Base-by-base conservation (phyloP, 2,797 vertebrate genomes). In the Erithacus rubecula region DNA sequence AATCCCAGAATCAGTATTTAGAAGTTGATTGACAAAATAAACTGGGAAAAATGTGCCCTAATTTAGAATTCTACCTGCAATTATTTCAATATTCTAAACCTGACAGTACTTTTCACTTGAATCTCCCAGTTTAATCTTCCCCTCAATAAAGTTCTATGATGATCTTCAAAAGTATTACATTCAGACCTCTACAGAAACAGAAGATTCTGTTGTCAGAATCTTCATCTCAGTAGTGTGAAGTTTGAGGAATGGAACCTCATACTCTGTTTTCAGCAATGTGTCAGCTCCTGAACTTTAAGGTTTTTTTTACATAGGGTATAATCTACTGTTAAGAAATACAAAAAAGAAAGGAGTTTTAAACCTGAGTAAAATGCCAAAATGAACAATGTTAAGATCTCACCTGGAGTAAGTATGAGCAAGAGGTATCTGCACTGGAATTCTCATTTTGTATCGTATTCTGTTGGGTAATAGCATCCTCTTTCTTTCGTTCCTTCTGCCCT, bases 401-500 rank as follows among this genome's bases (percentile, higher is more conserved):
- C 98, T 98, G 98, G 27, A 98, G 27, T 49, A 98, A 70, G 83
- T 96, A 98, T 27, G 97, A 98, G 5, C 97, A 96, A 89, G 94
- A 68, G 5, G 98, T 97, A 41, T 99, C 99, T 30, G 97, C 95
- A 39, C 91, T 97, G 95, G 98, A 97, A 79, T 98, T 96, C 97
- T 99, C 99, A 36, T 99, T 99, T 97, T 99, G 99, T 90, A 98
- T 97, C 0, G 99, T 99, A 97, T 99, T 99, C 96, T 98, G 98
- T 27, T 99, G 99, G 13, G 99, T 99, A 89, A 99, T 96, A 88
- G 98, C 97, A 96, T 99, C 98, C 82, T 99, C 99, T 77, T 97
- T 98, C 96, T 98, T 98, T 74, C 98, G 96, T 67, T 98, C 98
- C 93, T 99, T 99, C 97, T 98, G 98, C 22, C 97, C 98, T 11